phyloP scores from a whole-genome alignment of 2,797 vertebrate species.

The Clarias fuscus region DNA sequence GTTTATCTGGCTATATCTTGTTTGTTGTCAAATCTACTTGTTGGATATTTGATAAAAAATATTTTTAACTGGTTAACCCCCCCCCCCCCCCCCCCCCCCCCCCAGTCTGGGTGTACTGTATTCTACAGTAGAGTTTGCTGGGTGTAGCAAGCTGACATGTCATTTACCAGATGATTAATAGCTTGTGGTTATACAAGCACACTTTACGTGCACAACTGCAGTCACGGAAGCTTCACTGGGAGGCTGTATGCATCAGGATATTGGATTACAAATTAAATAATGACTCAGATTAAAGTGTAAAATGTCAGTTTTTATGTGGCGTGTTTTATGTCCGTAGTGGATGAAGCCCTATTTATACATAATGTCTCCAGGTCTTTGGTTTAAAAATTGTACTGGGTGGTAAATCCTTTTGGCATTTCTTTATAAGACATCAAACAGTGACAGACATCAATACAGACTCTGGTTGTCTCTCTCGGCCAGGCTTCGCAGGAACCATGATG shows the following conservation, averaged over 20 bases:
- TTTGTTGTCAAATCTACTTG: not conserved
- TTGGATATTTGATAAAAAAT: not conserved
- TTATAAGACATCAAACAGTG: conserved; percentile 1
- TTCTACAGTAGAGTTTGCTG: too few species aligned
- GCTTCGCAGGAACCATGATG: not conserved
- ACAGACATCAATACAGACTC: not conserved
- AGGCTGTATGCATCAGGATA: conserved; percentile 2
- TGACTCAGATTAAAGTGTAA: conserved; percentile 5
- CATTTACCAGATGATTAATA: conserved; percentile 26
- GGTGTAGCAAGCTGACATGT: not conserved
- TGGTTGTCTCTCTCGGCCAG: not conserved
- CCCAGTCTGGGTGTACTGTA: not conserved
- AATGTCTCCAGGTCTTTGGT: not conserved
- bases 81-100: too few species aligned
- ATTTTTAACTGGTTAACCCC: not conserved
- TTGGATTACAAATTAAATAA: conserved; percentile 13
- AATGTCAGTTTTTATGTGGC: not conserved
- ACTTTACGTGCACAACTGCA: conserved; percentile 16
- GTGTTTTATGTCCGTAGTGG: conserved; percentile 2
- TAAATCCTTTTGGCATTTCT: not conserved
- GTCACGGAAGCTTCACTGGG: not conserved
- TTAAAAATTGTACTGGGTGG: not conserved
- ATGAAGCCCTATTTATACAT: not conserved
- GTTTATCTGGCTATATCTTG: not conserved
- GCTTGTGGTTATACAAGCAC: conserved; percentile 16